Base-by-base conservation (phyloP, 2,797 vertebrate genomes). In the Danionella dracula region DNA sequence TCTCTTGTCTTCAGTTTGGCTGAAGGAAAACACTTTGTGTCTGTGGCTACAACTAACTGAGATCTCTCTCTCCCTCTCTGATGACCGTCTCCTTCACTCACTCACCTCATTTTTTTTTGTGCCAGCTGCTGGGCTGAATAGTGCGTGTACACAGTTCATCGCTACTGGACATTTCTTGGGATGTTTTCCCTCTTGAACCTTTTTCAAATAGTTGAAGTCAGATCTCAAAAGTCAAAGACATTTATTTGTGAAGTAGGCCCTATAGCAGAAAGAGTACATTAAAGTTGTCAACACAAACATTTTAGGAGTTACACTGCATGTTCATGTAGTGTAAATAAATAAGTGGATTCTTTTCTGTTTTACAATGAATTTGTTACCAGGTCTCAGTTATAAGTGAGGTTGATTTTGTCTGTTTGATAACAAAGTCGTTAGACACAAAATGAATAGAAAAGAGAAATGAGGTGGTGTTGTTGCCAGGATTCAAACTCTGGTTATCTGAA, bases 1-100 rank as follows among this genome's bases (percentile, higher is more conserved):
- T 58, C 65, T 75, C 70, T 76, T 60, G 75, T 71, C 71, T 68
- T 56, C 66, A 45, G 60, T 70, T 61, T 13, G 49, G 49, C 57
- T 74, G 37, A 56, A 46, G 71, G 61, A 70, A 69, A 74, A 70
- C 61, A 63, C 46, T 34, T 42, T 44, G 68, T 66, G 65, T 71
- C 72, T 75, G 60, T 76, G 64, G 71, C 38, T 45, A 66, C 67
- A 65, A 68, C n/a, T 63, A 66, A 42, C 72, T 50, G 53, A 59
- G 34, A 65, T 58, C 63, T 66, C 31, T 23, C 59, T 27, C 50
- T 48, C 45, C 44, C 40, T 53, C 27, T 27, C 31, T 34, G 6
- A 27, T 27, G 23, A 27, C 40, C 19, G 2, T 56, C 15, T 55
- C 27, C 4, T 15, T 31, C 2, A 49, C 29, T 35, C 34, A 7